Evolutionary conservation across 2,797 vertebrate genomes (phyloP).

Genomic region (Nannoperca australis): DNA sequence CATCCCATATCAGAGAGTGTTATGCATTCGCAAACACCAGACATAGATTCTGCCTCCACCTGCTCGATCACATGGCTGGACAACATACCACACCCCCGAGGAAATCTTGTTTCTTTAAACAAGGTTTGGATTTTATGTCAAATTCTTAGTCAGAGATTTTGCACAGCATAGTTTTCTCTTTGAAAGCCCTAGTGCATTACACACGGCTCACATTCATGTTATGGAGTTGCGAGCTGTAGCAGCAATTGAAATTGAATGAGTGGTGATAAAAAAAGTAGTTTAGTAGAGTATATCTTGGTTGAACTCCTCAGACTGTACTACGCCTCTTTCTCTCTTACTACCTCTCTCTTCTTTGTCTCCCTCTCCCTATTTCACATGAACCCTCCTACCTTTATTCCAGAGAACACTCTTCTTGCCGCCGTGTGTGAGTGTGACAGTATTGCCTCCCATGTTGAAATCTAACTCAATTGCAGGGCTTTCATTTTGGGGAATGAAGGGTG

Average conservation of each 20-base stretch:
- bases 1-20: constrained; percentile 47
- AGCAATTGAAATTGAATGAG: constrained; percentile 39
- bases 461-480: constrained; percentile 70
- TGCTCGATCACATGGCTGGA: constrained; percentile 44
- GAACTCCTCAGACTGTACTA: constrained; percentile 20
- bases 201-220: not conserved
- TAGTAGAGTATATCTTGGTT: constrained; percentile 38
- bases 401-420: constrained; percentile 40
- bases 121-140: constrained; percentile 23
- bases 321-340: constrained; percentile 9
- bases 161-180: not conserved
- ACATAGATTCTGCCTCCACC: constrained; percentile 49
- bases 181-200: constrained; percentile 27
- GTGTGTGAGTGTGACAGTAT: constrained; percentile 55
- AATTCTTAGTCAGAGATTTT: constrained; percentile 23
- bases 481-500: constrained; percentile 72
- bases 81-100: not conserved
- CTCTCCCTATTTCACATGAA: constrained; percentile 35
- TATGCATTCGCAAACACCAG: constrained; percentile 47
- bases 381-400: constrained; percentile 49
- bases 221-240: constrained; percentile 14
- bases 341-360: constrained; percentile 21
- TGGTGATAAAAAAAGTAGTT: constrained; percentile 38
- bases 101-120: constrained; percentile 45
- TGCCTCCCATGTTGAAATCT: constrained; percentile 69